A percentile compares a stretch with the other conserved stretches of the same genome.
These are phyloP conservation scores for Metacarcinus magister DNA, from an alignment of 2,888 invertebrate species.

Conservation along the genomic window DNA sequence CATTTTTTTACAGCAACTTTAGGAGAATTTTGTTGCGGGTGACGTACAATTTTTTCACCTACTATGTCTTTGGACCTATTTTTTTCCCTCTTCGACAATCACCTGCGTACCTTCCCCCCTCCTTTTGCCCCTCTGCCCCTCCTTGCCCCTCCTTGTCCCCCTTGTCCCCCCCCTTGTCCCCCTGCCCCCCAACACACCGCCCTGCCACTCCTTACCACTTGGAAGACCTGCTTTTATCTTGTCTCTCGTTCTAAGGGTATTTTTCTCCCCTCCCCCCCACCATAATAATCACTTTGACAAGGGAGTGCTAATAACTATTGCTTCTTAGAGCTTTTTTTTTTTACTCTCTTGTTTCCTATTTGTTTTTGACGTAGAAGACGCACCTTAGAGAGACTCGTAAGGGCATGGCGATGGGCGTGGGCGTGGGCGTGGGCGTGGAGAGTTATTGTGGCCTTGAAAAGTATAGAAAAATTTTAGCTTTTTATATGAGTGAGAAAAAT, in stretches of 20 bases:
- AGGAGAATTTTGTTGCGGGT: constrained; percentile 20
- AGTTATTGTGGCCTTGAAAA: not conserved
- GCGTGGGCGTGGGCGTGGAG: not conserved
- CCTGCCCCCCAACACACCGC: not conserved
- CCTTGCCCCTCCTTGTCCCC: not conserved
- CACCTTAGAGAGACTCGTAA: not conserved
- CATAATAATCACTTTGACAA: not conserved
- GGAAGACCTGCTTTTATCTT: not conserved
- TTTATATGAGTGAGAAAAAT: too few species aligned
- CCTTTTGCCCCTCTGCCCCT: not conserved
- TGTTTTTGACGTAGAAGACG: not conserved
- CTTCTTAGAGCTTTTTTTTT: not conserved
- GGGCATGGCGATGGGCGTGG: not conserved
- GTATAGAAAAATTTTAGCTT: not conserved
- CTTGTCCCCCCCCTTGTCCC: too few species aligned
- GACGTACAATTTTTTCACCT: not conserved
- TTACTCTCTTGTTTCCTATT: not conserved
- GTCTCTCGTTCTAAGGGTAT: not conserved
- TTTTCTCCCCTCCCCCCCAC: not conserved
- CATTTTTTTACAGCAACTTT: not conserved
- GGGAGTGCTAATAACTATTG: not conserved
- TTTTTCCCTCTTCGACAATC: not conserved
- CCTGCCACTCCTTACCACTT: not conserved
- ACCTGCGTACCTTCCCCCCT: constrained; percentile 14
- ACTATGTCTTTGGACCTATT: not conserved